These are phyloP conservation scores for Brachystomella parvula DNA, from an alignment of 1,140 invertebrate species.

Conservation along the genomic window DNA sequence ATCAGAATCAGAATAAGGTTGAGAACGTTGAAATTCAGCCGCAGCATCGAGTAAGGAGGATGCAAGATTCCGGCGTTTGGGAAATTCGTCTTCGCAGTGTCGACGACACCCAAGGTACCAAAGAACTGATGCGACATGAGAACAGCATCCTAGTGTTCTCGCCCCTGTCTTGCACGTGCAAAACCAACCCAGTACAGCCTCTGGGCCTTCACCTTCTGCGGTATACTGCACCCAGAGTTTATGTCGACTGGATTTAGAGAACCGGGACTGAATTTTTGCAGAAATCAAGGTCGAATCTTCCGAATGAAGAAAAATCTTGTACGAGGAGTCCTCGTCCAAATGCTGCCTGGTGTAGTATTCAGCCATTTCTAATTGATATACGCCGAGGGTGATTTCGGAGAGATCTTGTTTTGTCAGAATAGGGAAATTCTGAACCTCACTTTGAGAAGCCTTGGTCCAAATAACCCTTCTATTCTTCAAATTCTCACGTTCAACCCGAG, in stretches of 20 bases:
- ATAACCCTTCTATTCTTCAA: neutral
- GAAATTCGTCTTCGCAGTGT: no score
- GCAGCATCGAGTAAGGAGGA: no score
- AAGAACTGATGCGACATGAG: constrained; percentile 14
- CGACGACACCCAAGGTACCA: constrained; percentile 19
- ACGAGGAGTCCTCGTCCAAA: neutral
- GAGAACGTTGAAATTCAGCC: no score
- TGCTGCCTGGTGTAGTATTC: neutral
- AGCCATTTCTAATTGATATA: constrained; percentile 7
- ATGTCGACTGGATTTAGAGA: neutral
- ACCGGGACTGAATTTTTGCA: neutral
- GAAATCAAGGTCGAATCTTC: neutral
- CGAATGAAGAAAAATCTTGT: neutral
- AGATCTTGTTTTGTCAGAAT: neutral
- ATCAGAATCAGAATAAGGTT: no score
- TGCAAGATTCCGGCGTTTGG: no score
- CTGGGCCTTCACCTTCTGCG: neutral
- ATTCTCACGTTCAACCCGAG: neutral
- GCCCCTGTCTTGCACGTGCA: constrained; percentile 13
- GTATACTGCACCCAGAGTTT: neutral
- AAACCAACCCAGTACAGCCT: neutral
- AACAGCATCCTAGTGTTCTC: constrained; percentile 9
- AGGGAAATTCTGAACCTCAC: neutral
- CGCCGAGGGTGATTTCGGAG: constrained; percentile 3
- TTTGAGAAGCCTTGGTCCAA: neutral